phyloP scores from a whole-genome alignment of 2,888 invertebrate genomes.

The Synergus gifuensis region DNA sequence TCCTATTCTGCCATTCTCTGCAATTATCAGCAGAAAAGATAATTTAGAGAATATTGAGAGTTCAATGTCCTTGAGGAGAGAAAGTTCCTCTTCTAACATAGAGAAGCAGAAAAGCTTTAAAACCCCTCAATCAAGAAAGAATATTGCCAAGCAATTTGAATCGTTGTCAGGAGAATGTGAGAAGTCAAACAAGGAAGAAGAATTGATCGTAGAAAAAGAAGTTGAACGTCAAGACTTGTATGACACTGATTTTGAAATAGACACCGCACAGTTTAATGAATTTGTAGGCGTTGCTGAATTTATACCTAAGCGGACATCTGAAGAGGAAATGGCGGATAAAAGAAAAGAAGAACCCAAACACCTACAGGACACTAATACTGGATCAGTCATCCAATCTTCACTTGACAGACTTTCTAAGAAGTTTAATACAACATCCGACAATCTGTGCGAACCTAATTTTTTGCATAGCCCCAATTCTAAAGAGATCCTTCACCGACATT shows the following conservation, averaged over 20 bases:
- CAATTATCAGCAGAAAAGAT: background rate
- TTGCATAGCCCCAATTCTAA: background rate
- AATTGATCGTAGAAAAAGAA: background rate
- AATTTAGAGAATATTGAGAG: background rate
- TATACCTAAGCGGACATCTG: background rate
- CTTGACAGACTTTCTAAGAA: background rate
- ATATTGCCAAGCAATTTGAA: background rate
- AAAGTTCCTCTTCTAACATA: background rate
- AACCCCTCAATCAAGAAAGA: background rate
- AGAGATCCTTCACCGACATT: background rate
- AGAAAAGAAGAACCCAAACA: background rate
- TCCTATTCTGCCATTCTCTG: background rate
- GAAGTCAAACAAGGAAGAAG: background rate
- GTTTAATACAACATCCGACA: background rate
- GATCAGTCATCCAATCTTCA: constrained; percentile 11
- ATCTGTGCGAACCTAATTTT: background rate
- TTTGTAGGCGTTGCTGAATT: background rate
- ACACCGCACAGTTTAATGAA: constrained; percentile 2
- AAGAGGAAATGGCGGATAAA: background rate
- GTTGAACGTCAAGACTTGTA: background rate
- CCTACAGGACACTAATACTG: background rate
- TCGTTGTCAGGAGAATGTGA: background rate
- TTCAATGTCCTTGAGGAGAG: too few relatives aligned
- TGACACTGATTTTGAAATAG: constrained; percentile 13
- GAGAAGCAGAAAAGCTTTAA: background rate